Conservation (phyloP, 2,888 invertebrate species). For the Halictus ligatus region DNA sequence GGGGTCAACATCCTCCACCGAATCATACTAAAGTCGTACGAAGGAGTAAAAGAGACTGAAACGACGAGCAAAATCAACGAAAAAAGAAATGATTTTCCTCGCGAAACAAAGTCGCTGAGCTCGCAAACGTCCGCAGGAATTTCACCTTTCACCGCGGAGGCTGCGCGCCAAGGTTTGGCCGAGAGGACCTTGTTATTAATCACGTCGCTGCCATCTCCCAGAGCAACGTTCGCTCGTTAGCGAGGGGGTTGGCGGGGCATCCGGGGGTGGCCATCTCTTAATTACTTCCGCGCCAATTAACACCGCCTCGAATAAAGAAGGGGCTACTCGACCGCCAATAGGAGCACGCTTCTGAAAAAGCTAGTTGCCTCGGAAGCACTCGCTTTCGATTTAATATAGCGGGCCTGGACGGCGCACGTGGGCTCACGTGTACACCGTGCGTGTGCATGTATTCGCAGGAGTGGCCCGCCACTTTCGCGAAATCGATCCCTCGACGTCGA, state of each 20-base stretch:
- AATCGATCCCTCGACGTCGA: slow-evolving; percentile 41
- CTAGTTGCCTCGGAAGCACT: slow-evolving; percentile 63
- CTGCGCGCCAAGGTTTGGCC: slow-evolving; percentile 75
- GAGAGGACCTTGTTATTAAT: slow-evolving; percentile 82
- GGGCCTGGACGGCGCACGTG: background rate
- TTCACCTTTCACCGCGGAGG: slow-evolving; percentile 76
- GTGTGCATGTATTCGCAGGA: slow-evolving; percentile 10
- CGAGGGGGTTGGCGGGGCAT: slow-evolving; percentile 68
- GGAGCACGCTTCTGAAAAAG: slow-evolving; percentile 67
- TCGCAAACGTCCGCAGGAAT: slow-evolving; percentile 66
- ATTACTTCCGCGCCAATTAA: slow-evolving; percentile 83
- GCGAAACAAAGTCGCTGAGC: slow-evolving; percentile 22
- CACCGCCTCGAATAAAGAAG: slow-evolving; percentile 76
- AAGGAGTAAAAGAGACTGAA: background rate
- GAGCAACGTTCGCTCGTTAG: slow-evolving; percentile 80
- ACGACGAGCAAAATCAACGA: background rate
- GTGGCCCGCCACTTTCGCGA: slow-evolving; percentile 49
- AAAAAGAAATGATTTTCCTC: slow-evolving; percentile 25
- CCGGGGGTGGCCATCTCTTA: slow-evolving; percentile 79
- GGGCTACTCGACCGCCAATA: slow-evolving; percentile 74
- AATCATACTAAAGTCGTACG: background rate
- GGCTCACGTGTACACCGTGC: background rate
- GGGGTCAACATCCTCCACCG: background rate
- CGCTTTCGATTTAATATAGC: slow-evolving; percentile 67
- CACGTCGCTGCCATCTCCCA: slow-evolving; percentile 81